phyloP scores from a whole-genome alignment of 1,140 invertebrate genomes.

The Heliconius eleuchia region DNA sequence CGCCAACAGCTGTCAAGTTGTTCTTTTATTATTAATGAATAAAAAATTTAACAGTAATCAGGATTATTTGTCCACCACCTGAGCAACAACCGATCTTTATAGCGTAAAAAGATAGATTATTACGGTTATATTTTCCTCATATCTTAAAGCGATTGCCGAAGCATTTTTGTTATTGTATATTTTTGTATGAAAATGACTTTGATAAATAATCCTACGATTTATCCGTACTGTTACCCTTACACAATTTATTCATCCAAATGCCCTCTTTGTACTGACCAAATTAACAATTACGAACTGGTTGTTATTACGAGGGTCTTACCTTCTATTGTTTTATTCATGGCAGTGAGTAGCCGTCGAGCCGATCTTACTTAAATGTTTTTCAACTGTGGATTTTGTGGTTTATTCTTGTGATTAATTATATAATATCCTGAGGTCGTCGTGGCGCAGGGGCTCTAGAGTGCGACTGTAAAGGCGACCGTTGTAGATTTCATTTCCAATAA shows the following conservation, averaged over 20 bases:
- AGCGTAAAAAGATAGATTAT: neutral
- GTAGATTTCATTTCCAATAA: no score
- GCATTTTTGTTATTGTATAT: neutral
- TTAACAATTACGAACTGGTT: slow-evolving; percentile 3
- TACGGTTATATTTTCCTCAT: neutral
- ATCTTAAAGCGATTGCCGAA: neutral
- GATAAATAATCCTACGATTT: neutral
- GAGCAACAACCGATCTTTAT: neutral
- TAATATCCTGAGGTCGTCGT: neutral
- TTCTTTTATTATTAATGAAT: neutral
- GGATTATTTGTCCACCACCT: neutral
- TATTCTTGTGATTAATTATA: neutral
- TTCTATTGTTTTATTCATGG: slow-evolving; percentile 6
- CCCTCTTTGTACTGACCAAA: slow-evolving; percentile 12
- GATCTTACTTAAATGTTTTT: slow-evolving; percentile 8
- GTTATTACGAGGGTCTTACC: slow-evolving; percentile 6
- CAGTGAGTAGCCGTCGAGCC: neutral
- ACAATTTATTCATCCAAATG: slow-evolving; percentile 2
- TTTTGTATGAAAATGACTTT: neutral
- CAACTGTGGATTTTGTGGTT: neutral
- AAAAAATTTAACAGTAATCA: neutral
- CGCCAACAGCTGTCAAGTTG: neutral
- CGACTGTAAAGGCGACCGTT: no score
- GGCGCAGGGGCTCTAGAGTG: no score
- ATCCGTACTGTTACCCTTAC: neutral